Evolutionary conservation across 2,797 vertebrate species (phyloP).

Genomic region (Ataeniobius toweri): DNA sequence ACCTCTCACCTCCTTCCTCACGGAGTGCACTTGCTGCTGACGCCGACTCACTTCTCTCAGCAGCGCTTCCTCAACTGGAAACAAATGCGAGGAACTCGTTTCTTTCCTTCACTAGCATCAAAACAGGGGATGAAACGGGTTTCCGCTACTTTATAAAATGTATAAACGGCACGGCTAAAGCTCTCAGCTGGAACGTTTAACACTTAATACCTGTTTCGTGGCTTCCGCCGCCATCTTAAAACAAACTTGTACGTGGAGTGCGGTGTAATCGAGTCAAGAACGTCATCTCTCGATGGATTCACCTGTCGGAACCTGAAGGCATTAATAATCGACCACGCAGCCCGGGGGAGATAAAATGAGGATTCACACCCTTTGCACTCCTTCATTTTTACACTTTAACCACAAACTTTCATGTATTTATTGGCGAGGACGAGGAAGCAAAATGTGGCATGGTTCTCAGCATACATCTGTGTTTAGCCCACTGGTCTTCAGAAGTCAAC

Average conservation of each 20-base stretch:
- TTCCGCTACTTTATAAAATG: accelerated
- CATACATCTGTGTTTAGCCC: neutral
- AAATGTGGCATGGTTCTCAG: neutral
- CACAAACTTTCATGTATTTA: neutral
- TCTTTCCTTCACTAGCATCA: neutral
- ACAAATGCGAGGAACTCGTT: neutral
- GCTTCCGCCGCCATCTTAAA: constrained; percentile 88
- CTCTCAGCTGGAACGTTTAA: constrained; percentile 41
- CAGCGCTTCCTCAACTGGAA: constrained; percentile 51
- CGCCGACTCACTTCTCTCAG: constrained; percentile 37
- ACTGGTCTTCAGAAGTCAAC: neutral
- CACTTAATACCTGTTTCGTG: constrained; percentile 73
- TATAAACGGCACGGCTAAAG: accelerated
- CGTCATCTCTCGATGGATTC: constrained; percentile 63
- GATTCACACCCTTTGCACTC: neutral
- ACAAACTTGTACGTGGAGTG: constrained; percentile 68
- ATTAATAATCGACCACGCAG: constrained; percentile 60
- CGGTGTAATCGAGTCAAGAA: constrained; percentile 71
- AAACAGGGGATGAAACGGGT: accelerated
- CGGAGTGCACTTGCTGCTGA: constrained; percentile 42
- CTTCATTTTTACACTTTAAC: neutral
- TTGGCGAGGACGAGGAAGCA: neutral
- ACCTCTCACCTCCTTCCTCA: neutral
- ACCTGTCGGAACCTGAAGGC: constrained; percentile 74
- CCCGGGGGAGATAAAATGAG: neutral